phyloP scores from a whole-genome alignment of 2,113 vertebrate species.

The Illadopsis cleaveri region DNA sequence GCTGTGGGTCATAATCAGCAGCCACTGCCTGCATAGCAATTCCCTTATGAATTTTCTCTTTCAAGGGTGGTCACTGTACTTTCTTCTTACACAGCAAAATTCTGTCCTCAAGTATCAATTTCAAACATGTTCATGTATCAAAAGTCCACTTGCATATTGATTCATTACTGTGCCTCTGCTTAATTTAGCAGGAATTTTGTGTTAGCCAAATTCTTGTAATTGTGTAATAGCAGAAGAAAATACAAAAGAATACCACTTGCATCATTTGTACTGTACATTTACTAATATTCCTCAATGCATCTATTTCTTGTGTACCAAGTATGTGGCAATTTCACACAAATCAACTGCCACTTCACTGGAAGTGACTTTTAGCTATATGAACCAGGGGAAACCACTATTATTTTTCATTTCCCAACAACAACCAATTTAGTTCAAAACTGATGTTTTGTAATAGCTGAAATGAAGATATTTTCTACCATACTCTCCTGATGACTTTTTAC shows the following conservation, averaged over 20 bases:
- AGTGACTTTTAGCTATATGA: background rate
- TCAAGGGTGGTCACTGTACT: background rate
- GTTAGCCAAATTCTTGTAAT: background rate
- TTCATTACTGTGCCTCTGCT: background rate
- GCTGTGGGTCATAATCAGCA: background rate
- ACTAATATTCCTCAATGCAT: background rate
- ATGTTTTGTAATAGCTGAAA: background rate
- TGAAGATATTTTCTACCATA: background rate
- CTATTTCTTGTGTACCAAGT: background rate
- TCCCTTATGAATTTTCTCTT: background rate
- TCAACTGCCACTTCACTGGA: background rate
- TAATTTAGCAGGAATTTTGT: background rate
- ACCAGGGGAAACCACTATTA: background rate
- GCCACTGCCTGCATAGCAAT: background rate
- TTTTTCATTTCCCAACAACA: constrained; percentile 16
- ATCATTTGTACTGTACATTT: background rate
- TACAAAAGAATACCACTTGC: background rate
- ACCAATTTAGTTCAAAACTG: background rate
- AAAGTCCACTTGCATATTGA: background rate
- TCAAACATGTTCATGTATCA: background rate
- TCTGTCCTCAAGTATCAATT: background rate
- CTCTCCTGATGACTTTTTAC: background rate
- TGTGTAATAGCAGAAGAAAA: background rate
- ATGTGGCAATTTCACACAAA: constrained; percentile 27
- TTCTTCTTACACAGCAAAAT: background rate